Conservation (phyloP, 2,113 vertebrate species). For the Pomatorhinus ruficollis region DNA sequence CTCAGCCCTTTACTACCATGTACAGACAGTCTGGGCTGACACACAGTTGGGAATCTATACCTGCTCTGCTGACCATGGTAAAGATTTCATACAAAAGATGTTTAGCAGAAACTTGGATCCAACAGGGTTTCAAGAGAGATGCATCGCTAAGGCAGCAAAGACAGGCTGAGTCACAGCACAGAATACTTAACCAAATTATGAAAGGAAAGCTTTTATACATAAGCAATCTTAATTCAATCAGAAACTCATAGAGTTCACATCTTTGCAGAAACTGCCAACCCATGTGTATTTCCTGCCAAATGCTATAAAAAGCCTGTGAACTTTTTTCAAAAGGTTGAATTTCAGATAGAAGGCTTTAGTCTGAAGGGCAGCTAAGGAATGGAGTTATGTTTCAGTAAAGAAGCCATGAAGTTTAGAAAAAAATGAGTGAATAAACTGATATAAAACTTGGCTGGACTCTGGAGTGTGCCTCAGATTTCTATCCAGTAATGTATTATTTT, state of each 20-base stretch:
- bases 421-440: neutral
- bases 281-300: neutral
- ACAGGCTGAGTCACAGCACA: neutral
- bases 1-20: neutral
- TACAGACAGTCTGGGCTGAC: neutral
- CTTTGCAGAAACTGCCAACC: neutral
- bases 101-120: neutral
- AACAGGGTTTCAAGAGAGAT: neutral
- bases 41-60: neutral
- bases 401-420: neutral
- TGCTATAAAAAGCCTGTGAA: neutral
- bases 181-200: neutral
- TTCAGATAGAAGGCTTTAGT: neutral
- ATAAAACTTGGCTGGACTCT: neutral
- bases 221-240: neutral
- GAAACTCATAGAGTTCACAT: neutral
- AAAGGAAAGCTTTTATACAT: neutral
- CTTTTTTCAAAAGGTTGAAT: neutral
- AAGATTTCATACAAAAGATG: rapidly evolving
- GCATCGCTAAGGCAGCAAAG: neutral
- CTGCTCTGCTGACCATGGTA: neutral
- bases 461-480: neutral
- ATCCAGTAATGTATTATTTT: neutral
- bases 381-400: neutral
- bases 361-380: neutral